Evolutionary conservation across 2,888 invertebrate species (phyloP).

Genomic region (Andrena praecox): DNA sequence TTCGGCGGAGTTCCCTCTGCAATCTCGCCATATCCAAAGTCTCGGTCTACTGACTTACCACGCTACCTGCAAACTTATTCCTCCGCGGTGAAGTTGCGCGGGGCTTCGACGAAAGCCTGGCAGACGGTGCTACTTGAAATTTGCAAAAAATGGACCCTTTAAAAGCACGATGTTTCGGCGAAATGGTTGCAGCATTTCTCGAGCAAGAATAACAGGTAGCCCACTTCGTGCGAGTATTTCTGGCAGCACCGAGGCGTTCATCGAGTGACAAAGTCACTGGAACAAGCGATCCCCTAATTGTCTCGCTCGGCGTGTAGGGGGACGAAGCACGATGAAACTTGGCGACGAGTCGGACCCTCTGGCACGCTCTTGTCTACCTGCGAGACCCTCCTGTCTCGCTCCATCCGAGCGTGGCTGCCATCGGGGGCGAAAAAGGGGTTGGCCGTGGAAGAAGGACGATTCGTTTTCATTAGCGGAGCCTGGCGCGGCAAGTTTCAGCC

Average conservation of each 20-base stretch:
- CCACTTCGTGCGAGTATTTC: neutral
- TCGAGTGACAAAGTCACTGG: constrained; percentile 29
- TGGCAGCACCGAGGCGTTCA: constrained; percentile 31
- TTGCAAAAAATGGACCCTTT: too few species aligned
- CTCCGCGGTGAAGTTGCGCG: neutral
- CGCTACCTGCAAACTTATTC: neutral
- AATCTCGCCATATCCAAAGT: neutral
- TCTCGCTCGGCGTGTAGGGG: constrained; percentile 33
- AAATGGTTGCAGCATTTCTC: neutral
- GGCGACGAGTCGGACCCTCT: constrained; percentile 56
- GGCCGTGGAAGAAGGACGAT: constrained; percentile 69
- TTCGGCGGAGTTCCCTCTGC: neutral
- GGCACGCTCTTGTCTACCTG: constrained; percentile 61
- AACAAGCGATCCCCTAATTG: constrained; percentile 56
- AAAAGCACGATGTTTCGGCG: too few species aligned
- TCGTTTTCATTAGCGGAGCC: constrained; percentile 72
- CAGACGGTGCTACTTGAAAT: too few species aligned
- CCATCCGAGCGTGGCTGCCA: constrained; percentile 59
- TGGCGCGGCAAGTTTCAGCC: constrained; percentile 54
- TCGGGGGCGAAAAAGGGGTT: constrained; percentile 43
- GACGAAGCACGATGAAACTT: constrained; percentile 34
- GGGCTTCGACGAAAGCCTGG: neutral
- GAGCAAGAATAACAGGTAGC: neutral
- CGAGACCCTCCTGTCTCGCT: constrained; percentile 63
- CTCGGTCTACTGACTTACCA: neutral